Conservation (phyloP, 2,113 vertebrate species). For the Sterna hirundo region DNA sequence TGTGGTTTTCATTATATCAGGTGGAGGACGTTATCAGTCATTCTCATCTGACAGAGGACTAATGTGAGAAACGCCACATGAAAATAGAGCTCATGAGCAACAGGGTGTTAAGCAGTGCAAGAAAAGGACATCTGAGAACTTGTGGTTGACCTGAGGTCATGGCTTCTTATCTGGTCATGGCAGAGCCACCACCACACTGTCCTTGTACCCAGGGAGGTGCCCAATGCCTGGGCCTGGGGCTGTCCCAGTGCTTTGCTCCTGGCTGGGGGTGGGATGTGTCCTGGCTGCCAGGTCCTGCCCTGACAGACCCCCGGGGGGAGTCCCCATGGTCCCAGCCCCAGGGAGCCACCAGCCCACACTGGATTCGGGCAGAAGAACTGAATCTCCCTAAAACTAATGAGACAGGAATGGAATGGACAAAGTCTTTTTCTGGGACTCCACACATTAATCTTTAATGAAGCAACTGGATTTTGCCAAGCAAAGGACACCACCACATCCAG, state of each 20-base stretch:
- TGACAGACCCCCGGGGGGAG: background rate
- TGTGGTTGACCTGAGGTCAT: background rate
- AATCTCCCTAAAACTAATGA: background rate
- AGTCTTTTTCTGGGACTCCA: background rate
- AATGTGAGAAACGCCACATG: background rate
- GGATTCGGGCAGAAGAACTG: background rate
- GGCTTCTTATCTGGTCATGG: background rate
- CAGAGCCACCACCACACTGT: background rate
- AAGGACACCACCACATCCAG: background rate
- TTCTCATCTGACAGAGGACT: background rate
- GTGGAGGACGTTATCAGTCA: background rate
- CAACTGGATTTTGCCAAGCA: background rate
- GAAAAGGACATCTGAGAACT: background rate
- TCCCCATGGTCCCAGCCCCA: rapidly evolving
- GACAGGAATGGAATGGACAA: background rate
- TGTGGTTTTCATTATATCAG: background rate
- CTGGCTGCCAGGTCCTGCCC: background rate
- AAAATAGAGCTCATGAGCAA: background rate
- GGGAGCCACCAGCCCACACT: background rate
- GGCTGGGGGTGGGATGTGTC: too few relatives aligned
- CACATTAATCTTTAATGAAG: background rate
- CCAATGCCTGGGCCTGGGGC: rapidly evolving
- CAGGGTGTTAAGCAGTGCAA: background rate
- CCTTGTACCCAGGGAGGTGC: background rate
- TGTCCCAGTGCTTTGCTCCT: background rate